phyloP scores from a whole-genome alignment of 2,113 vertebrate genomes.

The Mus spicilegus region DNA sequence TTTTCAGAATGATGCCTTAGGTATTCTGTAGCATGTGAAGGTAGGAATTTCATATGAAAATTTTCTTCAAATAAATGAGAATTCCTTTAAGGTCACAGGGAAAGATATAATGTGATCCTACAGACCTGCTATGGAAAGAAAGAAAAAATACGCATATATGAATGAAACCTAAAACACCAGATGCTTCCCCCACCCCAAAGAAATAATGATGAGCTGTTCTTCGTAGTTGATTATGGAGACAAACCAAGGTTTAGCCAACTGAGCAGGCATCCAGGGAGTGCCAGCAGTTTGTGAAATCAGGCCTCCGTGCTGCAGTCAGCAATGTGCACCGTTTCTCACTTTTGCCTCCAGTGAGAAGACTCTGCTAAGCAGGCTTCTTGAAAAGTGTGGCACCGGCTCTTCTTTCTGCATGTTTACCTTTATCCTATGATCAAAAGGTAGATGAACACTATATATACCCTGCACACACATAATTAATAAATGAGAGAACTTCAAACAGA shows the following conservation, averaged over 20 bases:
- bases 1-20: conserved; percentile 45
- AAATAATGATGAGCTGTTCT: conserved; percentile 55
- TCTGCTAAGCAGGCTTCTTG: background rate
- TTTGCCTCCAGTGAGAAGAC: background rate
- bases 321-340: rapidly evolving
- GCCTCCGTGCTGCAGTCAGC: too few species aligned
- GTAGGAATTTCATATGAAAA: conserved; percentile 22
- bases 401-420: background rate
- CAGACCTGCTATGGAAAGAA: conserved; percentile 41
- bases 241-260: conserved; percentile 19
- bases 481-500: background rate
- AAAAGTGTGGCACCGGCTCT: background rate
- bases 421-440: background rate
- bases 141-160: background rate
- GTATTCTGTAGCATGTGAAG: background rate
- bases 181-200: conserved; percentile 38
- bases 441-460: background rate
- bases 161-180: conserved; percentile 10
- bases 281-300: background rate
- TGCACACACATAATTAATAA: background rate
- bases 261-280: background rate
- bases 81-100: conserved; percentile 37
- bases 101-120: background rate
- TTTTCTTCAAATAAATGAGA: conserved; percentile 17
- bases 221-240: background rate